Percentiles rank a stretch among this genome's conserved stretches.
phyloP scores from a whole-genome alignment of 2,888 invertebrate species.

The Drosophila ezoana region DNA sequence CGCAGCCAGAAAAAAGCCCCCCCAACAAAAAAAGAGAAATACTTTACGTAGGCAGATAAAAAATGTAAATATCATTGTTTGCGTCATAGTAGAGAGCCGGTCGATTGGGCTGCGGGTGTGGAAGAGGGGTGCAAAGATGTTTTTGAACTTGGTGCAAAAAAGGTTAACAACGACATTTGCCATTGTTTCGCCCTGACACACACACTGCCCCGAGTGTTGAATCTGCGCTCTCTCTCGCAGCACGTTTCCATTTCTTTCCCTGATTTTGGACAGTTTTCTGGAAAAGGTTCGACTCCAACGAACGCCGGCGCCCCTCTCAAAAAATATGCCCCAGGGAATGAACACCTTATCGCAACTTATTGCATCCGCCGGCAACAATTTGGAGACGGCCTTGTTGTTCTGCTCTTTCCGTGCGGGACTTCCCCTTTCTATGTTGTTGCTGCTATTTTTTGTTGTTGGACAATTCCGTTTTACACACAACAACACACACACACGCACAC shows the following conservation, averaged over 20 bases:
- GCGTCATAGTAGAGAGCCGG: slow-evolving; percentile 59
- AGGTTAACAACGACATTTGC: slow-evolving; percentile 79
- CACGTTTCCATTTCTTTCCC: slow-evolving; percentile 58
- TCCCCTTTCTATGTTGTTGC: slow-evolving; percentile 36
- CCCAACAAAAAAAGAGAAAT: slow-evolving; percentile 48
- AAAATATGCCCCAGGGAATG: slow-evolving; percentile 74
- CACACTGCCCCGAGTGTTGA: slow-evolving; percentile 43
- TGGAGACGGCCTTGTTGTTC: slow-evolving; percentile 71
- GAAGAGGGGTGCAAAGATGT: slow-evolving; percentile 47
- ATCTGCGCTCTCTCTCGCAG: slow-evolving; percentile 18
- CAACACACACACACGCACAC: slow-evolving; percentile 40
- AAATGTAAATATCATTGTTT: slow-evolving; percentile 80
- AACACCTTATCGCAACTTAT: slow-evolving; percentile 81
- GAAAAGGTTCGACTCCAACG: slow-evolving; percentile 32
- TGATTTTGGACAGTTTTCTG: slow-evolving; percentile 75
- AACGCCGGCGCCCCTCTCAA: slow-evolving; percentile 10
- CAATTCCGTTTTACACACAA: slow-evolving; percentile 56
- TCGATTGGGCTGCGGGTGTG: slow-evolving; percentile 4
- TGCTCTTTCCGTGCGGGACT: slow-evolving; percentile 37
- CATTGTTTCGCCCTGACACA: slow-evolving; percentile 68
- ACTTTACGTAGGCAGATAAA: slow-evolving; percentile 61
- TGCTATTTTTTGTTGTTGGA: slow-evolving; percentile 49
- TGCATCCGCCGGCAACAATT: slow-evolving; percentile 80
- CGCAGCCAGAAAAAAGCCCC: slow-evolving; percentile 39
- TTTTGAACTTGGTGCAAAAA: slow-evolving; percentile 66